Base-by-base conservation (phyloP, 2,888 invertebrate genomes). In the Drosophila nr. perissopoda region DNA sequence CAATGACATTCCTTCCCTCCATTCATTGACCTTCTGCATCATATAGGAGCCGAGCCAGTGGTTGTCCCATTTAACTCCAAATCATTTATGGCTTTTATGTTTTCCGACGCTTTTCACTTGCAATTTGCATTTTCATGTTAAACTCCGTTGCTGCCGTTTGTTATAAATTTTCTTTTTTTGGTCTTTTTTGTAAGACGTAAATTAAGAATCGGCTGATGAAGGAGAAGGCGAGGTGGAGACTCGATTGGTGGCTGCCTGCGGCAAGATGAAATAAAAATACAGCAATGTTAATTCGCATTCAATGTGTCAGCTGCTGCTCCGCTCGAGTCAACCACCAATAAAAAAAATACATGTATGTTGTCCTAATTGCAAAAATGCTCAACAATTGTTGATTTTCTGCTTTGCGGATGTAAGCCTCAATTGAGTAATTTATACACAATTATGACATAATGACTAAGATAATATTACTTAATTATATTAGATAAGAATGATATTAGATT, bases 81-180 rank as follows among this genome's bases (percentile, higher is more conserved):
- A 58, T 34, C 56, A 82, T 75, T 80, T 75, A 54, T 48, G 52
- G 58, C 87, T 87, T 87, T 84, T 49, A 85, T 82, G 77, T 87
- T 78, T 85, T 59, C 84, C 84, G 84, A 76, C 85, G 82, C 69
- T 82, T 87, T 84, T 87, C 87, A 78, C 89, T 87, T 61, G 79
- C 58, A 73, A 66, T 80, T 87, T 82, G 87, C 87, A 84, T 74
- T 89, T 84, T 84, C 89, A 84, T 84, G 73, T 78, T 80, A 61
- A 83, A 71, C 77, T 70, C 60, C 71, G 70, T 54, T 73, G 73
- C 53, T 57, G 53, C 36, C 61, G 51, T 68, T 72, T 70, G 49
- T 57, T 34, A 51, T 52, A 8, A 54, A 42, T 53, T 42, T 69
- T 57, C 45, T 33, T 62, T 29, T 29, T 42, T 29, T 45, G 18